Evolutionary conservation across 2,888 invertebrate genomes (phyloP).

Genomic region (Pristionchus entomophagus): DNA sequence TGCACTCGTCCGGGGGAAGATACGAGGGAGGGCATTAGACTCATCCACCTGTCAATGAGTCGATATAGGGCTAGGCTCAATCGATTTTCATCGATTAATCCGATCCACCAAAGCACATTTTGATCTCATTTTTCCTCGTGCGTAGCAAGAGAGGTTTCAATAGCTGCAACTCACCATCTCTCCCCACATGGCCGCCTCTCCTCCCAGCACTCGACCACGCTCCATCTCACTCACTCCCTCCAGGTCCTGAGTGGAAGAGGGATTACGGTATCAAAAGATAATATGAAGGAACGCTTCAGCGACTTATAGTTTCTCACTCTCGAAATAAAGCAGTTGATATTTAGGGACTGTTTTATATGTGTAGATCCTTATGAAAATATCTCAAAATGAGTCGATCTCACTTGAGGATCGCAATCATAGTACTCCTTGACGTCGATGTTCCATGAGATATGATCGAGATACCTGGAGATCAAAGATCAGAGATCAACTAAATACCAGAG

Average conservation of each 20-base stretch:
- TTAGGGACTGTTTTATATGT: too few relatives aligned
- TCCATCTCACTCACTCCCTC: constrained; percentile 19
- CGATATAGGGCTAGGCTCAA: too few relatives aligned
- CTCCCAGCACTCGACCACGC: constrained; percentile 45
- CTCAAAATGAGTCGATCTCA: too few relatives aligned
- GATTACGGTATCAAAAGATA: neutral
- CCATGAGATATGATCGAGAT: constrained; percentile 51
- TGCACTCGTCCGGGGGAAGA: constrained; percentile 45
- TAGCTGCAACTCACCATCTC: too few relatives aligned
- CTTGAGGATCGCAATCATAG: constrained; percentile 50
- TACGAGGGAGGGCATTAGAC: constrained; percentile 7
- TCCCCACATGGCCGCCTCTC: constrained; percentile 51
- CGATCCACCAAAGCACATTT: too few relatives aligned
- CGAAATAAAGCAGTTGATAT: too few relatives aligned
- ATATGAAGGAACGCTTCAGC: too few relatives aligned
- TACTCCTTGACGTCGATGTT: constrained; percentile 47
- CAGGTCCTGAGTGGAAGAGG: constrained; percentile 24
- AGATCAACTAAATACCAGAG: neutral
- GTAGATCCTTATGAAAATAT: neutral
- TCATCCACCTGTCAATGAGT: too few relatives aligned
- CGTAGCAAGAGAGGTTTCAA: too few relatives aligned
- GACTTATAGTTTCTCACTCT: neutral
- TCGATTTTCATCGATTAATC: too few relatives aligned
- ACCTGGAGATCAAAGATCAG: constrained; percentile 40
- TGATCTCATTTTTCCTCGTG: too few relatives aligned